Base-by-base conservation (phyloP, 2,888 invertebrate species). In the Crepidodera aurea region DNA sequence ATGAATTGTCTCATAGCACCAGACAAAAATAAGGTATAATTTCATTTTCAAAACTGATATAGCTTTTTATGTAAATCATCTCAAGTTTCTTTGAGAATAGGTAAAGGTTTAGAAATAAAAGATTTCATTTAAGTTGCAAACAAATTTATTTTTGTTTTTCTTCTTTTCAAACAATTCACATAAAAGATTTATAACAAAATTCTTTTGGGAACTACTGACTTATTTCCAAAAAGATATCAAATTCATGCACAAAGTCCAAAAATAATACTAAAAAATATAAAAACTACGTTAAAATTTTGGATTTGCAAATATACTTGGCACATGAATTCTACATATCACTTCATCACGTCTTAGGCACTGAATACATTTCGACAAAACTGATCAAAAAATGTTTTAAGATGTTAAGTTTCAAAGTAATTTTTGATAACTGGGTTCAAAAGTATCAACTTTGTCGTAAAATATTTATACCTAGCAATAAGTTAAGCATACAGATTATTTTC, bases 201-300 rank as follows among this genome's bases (percentile, higher is more conserved):
- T 57, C 50, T 57, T 57, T 19, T 50, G 27, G 51, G 51, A 59
- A 61, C 61, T 65, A 68, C 59, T 65, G 71, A 73, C 69, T 71
- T 69, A 68, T 67, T 68, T 70, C 68, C 65, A 69, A 59, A 67
- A 29, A 53, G 39, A 53, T 59, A 56, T 57, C 34, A 65, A 68
- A 69, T 71, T 67, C 64, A 66, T 70, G 68, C 50, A 65, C 61
- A 27, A 65, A 60, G 62, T 58, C 22, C 34, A 22, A 27, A 42
- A 54, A 60, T 58, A 65, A 62, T 65, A 67, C 57, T 64, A 56
- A 55, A 48, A 53, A 25, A 61, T 44, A 53, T 40, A 27, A 61
- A 61, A 56, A 46, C 15, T 50, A 46, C 5, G 19, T 46, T 19
- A 62, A 48, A 13, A 13, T 34, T 46, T 60, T 50, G 16, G 48